Evolutionary conservation across 2,113 vertebrate species (phyloP), one percentile per base, ranked within the genome.

Genomic region (Euleptes europaea): DNA sequence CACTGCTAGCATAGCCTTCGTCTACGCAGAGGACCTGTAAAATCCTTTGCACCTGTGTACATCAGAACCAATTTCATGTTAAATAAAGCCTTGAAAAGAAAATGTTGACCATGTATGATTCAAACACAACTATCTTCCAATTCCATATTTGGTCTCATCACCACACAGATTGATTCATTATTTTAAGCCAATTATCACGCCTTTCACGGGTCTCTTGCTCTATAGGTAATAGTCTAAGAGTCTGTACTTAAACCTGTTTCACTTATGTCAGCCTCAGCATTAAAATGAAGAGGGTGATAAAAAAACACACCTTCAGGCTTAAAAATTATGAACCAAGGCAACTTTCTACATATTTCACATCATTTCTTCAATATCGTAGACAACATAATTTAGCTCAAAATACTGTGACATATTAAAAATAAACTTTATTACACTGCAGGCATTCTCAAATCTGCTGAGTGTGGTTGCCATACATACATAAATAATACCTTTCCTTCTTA

Each of bases 361-460:
- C 86, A 93, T 82, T 91, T 88, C 80, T 94, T 94, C 73, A 85
- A 82, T 78, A 91, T 79, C 80, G 84, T 82, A 90, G 85, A 89
- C 88, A 93, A 89, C 88, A 91, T 88, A 93, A 91, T 91, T 83
- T 80, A 94, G 93, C 91, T 93, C 91, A 90, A 93, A 92, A 88
- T 92, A 94, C 91, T 92, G 60, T 92, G 91, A 94, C 88, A 87
- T 88, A 92, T 91, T 94, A 93, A 94, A 95, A 95, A 93, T 94
- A 91, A 93, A 90, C 75, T 92, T 94, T 91, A 91, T 93, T 92
- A 89, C 77, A 90, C 87, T 71, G 85, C 85, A 87, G 84, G 89
- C 90, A 86, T 94, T 86, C 91, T 94, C 90, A 91, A 89, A 91
- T 92, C 86, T 88, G 88, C 88, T 90, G 85, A 85, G 54, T 91